Evolutionary conservation across 30 jellyfish, hydroid and myxozoan species (phyloP), one percentile per base, ranked within the genome.

Genomic region (Clytia hemisphaerica): DNA sequence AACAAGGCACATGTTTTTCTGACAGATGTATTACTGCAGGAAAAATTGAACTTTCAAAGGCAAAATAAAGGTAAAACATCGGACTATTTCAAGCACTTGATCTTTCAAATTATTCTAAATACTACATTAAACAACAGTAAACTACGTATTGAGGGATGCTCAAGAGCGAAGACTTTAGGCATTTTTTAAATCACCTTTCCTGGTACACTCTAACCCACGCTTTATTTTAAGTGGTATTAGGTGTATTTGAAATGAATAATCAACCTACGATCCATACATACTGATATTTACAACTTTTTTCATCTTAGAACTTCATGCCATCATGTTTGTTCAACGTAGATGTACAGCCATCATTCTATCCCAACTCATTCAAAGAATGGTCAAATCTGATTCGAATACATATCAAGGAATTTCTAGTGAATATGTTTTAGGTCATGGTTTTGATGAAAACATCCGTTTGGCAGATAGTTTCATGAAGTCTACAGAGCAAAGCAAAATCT

Each of bases 281-380:
- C 12, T 33, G 3, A n/a, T 3, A 1, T 12, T 25, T 22, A 42
- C 25, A 66, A 35, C 31, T 58, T 25, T 9, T 21, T 70, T 21
- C 25, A 5, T 50, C 46, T 36, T 58, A 86, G 96, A 79, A 19
- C 75, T 78, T 28, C 88, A 83, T 67, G 91, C 92, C 25, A 78
- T 86, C 18, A 71, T 78, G 10, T 86, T 86, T 53, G 88, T 75
- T 15, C 73, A 66, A 36, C 46, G 77, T 33, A 67, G 96, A 22
- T 67, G 90, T 51, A 86, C 92, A 3, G 85, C 94, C 36, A 68
- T 60, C 14, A 87, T 86, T 1, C 53, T 86, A 21, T 72, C 92
- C 55, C 76, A 66, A n/a, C 82, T 79, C 19, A 73, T 86, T 61
- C 78, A 86, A 64, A 36, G 37, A 25, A 58, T 64, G 60, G 87